phyloP scores from a whole-genome alignment of 2,113 vertebrate species.

The Pterocles orientalis region DNA sequence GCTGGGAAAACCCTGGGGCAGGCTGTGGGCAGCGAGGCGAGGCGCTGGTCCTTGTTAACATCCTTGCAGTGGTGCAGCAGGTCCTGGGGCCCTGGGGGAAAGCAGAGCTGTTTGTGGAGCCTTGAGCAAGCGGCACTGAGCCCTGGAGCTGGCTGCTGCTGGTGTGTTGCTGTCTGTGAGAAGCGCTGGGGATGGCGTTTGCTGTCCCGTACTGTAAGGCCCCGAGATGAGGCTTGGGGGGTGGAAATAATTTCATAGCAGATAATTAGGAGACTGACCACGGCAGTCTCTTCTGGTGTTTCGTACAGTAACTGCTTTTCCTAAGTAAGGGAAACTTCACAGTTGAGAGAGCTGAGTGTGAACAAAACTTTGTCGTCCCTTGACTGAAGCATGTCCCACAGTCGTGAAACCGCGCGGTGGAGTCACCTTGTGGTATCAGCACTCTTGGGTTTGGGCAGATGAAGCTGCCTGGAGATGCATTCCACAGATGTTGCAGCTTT shows the following conservation, averaged over 20 bases:
- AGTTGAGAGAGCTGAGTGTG: not conserved
- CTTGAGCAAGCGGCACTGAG: not conserved
- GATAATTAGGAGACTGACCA: not conserved
- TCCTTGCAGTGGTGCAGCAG: not conserved
- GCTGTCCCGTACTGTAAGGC: not conserved
- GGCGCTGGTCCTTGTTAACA: not conserved
- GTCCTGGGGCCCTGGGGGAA: not conserved
- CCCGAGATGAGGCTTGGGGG: not conserved
- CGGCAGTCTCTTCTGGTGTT: not conserved
- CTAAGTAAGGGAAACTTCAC: not conserved
- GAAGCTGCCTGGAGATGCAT: not conserved
- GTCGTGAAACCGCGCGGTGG: not conserved
- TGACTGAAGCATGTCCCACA: not conserved
- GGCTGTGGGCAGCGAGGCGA: not conserved
- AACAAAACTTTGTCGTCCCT: not conserved
- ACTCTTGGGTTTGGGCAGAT: not conserved
- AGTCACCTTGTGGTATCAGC: not conserved
- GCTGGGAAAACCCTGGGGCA: not conserved
- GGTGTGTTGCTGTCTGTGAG: not conserved
- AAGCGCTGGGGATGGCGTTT: not conserved
- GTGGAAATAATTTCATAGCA: not conserved
- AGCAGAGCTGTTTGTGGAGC: not conserved
- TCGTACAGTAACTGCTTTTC: not conserved
- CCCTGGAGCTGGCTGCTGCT: not conserved
- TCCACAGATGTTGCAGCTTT: not conserved